Evolutionary conservation across 2,113 vertebrate genomes (phyloP).

Genomic region (Gallinago jamesoni): DNA sequence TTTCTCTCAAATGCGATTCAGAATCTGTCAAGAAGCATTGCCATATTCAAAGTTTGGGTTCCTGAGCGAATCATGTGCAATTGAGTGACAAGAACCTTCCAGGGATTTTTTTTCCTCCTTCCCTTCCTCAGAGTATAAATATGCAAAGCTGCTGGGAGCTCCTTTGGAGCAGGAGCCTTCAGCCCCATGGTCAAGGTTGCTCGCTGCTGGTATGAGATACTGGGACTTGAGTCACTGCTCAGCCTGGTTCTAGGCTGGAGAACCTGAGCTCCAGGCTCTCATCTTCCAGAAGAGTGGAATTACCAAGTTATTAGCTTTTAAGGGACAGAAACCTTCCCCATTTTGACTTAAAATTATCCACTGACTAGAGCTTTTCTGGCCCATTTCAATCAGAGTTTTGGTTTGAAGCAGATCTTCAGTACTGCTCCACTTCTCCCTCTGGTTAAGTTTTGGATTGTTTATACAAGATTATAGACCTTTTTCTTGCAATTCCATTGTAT

Average conservation of each 20-base stretch:
- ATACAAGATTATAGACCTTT: background rate
- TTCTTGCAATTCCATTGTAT: background rate
- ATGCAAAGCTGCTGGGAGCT: background rate
- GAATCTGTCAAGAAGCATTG: background rate
- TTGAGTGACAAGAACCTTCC: background rate
- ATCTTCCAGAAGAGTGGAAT: background rate
- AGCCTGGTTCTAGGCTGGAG: background rate
- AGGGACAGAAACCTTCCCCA: background rate
- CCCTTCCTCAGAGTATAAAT: background rate
- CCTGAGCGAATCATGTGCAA: background rate
- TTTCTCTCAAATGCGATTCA: background rate
- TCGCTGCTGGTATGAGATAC: fast-evolving
- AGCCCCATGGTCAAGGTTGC: background rate
- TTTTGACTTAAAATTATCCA: background rate
- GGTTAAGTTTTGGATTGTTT: background rate
- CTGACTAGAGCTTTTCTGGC: background rate
- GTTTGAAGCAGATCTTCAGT: background rate
- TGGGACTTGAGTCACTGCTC: background rate
- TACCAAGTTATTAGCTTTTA: background rate
- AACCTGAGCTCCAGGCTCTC: background rate
- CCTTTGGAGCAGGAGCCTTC: background rate
- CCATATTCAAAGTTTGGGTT: background rate
- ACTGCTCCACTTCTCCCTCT: background rate
- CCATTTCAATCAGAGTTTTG: background rate
- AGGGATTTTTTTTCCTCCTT: background rate